These are phyloP conservation scores for Cephus pulcher DNA, from an alignment of 2,888 invertebrate species.

Conservation along the genomic window DNA sequence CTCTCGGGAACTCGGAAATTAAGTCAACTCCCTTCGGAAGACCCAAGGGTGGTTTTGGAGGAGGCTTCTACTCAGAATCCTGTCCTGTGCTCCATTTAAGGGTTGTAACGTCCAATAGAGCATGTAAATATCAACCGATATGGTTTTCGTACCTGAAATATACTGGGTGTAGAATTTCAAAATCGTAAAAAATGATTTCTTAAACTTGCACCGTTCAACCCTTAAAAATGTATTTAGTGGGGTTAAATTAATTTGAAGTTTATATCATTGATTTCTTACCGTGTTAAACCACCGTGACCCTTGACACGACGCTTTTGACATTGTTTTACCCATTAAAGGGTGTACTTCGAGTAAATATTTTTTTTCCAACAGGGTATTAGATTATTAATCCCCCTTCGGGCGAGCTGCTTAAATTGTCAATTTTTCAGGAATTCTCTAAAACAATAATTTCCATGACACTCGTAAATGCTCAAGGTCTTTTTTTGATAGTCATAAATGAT, in stretches of 20 bases:
- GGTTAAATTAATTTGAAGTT: neutral
- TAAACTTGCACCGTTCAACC: neutral
- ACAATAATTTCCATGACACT: neutral
- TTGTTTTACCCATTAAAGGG: neutral
- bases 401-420: neutral
- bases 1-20: conserved; percentile 37
- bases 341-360: neutral
- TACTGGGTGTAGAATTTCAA: neutral
- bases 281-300: neutral
- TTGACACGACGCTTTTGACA: neutral
- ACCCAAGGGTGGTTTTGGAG: neutral
- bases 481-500: neutral
- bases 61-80: neutral
- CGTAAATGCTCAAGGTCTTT: neutral
- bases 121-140: neutral
- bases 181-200: neutral
- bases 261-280: neutral
- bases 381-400: neutral
- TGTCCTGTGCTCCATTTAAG: neutral
- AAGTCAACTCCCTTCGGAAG: conserved; percentile 25
- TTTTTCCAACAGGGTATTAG: neutral
- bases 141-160: neutral
- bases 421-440: neutral
- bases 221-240: neutral
- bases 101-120: neutral